Base-by-base conservation (phyloP, 2,797 vertebrate genomes). In the Phrynocephalus guinanensis region DNA sequence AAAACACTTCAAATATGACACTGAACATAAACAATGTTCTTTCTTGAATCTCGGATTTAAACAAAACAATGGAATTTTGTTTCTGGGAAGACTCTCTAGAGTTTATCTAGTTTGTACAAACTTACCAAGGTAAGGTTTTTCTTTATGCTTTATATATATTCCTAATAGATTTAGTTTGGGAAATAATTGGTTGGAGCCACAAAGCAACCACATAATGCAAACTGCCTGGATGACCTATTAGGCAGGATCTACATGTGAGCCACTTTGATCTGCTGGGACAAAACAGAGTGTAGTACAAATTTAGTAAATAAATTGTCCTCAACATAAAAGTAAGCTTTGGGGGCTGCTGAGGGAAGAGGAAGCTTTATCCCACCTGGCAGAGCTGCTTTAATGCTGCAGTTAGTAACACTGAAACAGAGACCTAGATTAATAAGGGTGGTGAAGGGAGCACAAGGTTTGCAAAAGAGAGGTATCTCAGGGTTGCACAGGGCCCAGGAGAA, bases 1-100 rank as follows among this genome's bases (percentile, higher is more conserved):
- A 56, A 63, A 76, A 85, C 50, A 86, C 56, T 8, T 60, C 38
- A 75, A 84, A 88, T 26, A 30, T 44, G 24, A 77, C 13, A 38
- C 11, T 56, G 56, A 67, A 24, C n/a, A 76, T 20, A 56, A 79
- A 79, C 48, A 86, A 72, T 28, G 20, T 76, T n/a, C 44, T 68
- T 60, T 48, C 28, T 68, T 20, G 48, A 6, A 77, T n/a, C 76
- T 38, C 30, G 77, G 30, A 56, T 70, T 87, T 33, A 83, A 83
- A 76, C 9, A 73, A 22, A 56, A 56, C 28, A 70, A 52, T 26
- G 5, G 15, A 6, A 79, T 26, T 71, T 71, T 79, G 38, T 79
- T 56, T 52, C 50, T 75, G 50, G 52, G 15, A 71, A 75, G 16
- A 28, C 20, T 72, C 16, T 71, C 15, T 63, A 24, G 52, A 18